Evolutionary conservation across 1,140 invertebrate genomes (phyloP).

Genomic region (Prorops nasuta): DNA sequence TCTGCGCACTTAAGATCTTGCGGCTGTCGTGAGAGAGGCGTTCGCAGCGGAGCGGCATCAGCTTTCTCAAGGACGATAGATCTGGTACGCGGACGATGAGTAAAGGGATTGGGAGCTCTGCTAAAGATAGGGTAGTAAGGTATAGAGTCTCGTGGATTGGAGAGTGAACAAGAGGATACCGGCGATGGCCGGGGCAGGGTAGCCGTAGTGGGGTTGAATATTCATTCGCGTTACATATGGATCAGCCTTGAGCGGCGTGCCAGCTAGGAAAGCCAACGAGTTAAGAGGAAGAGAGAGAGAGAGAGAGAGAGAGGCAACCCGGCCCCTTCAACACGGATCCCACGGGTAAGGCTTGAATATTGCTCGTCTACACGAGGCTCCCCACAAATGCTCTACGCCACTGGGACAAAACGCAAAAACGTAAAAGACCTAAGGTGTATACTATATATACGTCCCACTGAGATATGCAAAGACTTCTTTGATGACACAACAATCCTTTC

Average conservation of each 20-base stretch:
- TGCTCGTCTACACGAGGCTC: not conserved
- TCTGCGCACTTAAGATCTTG: conserved; percentile 35
- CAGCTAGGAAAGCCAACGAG: conserved; percentile 16
- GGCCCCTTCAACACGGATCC: too few species aligned
- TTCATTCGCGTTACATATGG: conserved; percentile 57
- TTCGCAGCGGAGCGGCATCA: not conserved
- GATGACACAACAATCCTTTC: too few species aligned
- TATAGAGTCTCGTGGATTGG: not conserved
- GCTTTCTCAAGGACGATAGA: too few species aligned
- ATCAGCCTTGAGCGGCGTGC: conserved; percentile 43
- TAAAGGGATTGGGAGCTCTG: too few species aligned
- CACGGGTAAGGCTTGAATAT: not conserved
- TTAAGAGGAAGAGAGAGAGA: conserved; percentile 28
- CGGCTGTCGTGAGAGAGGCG: not conserved
- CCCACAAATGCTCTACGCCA: too few species aligned
- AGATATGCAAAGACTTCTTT: too few species aligned
- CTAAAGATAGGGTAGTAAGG: too few species aligned
- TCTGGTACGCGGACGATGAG: too few species aligned
- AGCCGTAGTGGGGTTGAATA: conserved; percentile 47
- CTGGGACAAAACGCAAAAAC: too few species aligned
- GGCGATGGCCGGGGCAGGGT: conserved; percentile 11
- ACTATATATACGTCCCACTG: too few species aligned
- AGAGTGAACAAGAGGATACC: not conserved
- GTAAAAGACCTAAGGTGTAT: too few species aligned
- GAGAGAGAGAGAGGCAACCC: not conserved